A percentile compares a stretch with the other conserved stretches of the same genome.
Conservation (phyloP, 1,140 invertebrate genomes). For the Ptiloglossa arizonensis region DNA sequence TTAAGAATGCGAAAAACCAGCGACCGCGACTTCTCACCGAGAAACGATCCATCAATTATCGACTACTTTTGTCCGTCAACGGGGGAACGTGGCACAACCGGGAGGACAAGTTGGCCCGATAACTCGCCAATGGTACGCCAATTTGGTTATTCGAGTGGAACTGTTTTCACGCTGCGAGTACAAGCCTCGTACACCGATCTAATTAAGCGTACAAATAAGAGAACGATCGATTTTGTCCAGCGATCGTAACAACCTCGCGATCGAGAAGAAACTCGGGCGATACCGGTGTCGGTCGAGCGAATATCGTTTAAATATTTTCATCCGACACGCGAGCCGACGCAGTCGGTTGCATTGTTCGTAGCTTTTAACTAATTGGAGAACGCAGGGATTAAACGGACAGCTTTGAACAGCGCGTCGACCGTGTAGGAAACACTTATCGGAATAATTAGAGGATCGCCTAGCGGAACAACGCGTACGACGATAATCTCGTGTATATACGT, state of each 20-base stretch:
- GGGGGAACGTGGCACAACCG: neutral
- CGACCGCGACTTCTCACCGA: neutral
- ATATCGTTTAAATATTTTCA: too few species aligned
- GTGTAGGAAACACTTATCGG: neutral
- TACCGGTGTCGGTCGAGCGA: too few species aligned
- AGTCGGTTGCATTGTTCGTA: too few species aligned
- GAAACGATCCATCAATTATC: conserved; percentile 9
- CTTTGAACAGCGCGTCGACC: too few species aligned
- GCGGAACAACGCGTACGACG: too few species aligned
- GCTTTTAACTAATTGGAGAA: too few species aligned
- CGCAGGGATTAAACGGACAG: too few species aligned
- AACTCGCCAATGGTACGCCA: neutral
- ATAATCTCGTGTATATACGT: too few species aligned
- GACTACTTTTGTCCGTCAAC: conserved; percentile 4
- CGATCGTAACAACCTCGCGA: neutral
- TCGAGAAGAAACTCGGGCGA: too few species aligned
- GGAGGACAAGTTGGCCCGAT: neutral
- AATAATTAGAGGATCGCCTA: neutral
- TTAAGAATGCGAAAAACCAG: neutral
- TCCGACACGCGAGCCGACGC: too few species aligned
- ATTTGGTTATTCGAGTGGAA: neutral
- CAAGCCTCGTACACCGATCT: neutral
- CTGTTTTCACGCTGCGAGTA: neutral
- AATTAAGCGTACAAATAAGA: neutral
- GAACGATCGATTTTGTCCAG: neutral